Evolutionary conservation across 2,113 vertebrate genomes (phyloP).

Genomic region (Heliornis fulica): DNA sequence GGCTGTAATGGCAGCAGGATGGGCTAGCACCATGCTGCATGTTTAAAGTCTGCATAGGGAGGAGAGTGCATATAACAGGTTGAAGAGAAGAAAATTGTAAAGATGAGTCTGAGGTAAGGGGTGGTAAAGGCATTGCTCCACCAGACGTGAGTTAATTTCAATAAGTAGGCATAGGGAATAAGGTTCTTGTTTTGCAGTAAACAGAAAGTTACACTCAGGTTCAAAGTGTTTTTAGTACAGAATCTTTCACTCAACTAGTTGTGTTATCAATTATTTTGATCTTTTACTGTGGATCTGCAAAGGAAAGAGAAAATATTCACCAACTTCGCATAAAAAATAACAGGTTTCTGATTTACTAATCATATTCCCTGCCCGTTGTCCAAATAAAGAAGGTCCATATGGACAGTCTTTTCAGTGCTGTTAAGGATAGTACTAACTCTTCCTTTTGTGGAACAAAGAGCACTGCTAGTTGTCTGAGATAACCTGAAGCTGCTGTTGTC

Average conservation of each 20-base stretch:
- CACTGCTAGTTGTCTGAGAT: background rate
- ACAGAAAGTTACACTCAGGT: background rate
- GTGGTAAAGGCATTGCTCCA: background rate
- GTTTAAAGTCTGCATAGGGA: background rate
- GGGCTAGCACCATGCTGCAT: background rate
- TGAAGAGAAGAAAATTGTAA: background rate
- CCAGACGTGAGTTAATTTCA: background rate
- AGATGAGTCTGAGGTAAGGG: background rate
- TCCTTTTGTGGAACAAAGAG: background rate
- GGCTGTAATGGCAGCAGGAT: background rate
- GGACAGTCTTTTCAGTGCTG: background rate
- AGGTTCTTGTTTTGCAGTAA: background rate
- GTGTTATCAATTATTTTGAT: too few species aligned
- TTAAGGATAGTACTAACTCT: background rate
- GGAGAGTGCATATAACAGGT: fast-evolving
- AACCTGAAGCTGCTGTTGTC: background rate
- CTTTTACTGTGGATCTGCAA: background rate
- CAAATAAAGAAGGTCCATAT: background rate
- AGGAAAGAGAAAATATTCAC: background rate
- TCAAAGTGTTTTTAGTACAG: background rate
- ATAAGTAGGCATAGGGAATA: background rate
- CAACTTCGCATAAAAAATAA: background rate
- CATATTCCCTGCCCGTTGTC: background rate
- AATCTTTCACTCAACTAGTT: background rate
- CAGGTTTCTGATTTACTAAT: background rate